phyloP scores from a whole-genome alignment of 1,140 invertebrate species.

The Drosophila novamexicana region DNA sequence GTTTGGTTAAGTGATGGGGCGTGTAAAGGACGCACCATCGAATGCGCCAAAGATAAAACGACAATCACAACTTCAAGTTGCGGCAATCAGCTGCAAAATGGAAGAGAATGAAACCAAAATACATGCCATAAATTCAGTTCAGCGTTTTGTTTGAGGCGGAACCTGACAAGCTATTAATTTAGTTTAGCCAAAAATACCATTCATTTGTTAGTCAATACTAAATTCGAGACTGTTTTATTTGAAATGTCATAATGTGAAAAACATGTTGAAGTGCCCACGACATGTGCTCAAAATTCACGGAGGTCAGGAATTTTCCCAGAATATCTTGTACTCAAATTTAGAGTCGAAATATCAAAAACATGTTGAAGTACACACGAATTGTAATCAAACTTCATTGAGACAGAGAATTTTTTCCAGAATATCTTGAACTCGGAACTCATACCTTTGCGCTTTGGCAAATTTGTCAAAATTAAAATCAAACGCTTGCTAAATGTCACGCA shows the following conservation, averaged over 20 bases:
- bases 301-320: too few relatives aligned
- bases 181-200: too few relatives aligned
- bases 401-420: background rate
- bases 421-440: background rate
- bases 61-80: constrained; percentile 68
- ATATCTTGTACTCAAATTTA: background rate
- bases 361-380: background rate
- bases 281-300: too few relatives aligned
- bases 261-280: too few relatives aligned
- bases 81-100: constrained; percentile 55
- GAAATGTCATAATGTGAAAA: too few relatives aligned
- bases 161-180: too few relatives aligned
- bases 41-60: constrained; percentile 35
- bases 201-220: too few relatives aligned
- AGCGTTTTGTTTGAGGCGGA: background rate
- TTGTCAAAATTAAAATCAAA: constrained; percentile 53
- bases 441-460: constrained; percentile 33
- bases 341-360: background rate
- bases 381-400: too few relatives aligned
- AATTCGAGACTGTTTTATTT: too few relatives aligned
- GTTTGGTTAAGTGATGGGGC: constrained; percentile 23
- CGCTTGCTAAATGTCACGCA: constrained; percentile 37
- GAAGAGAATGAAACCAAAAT: constrained; percentile 5
- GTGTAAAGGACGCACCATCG: constrained; percentile 24
- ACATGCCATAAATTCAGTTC: constrained; percentile 3